Conservation (phyloP, 1,140 invertebrate genomes). For the Gerris buenoi region DNA sequence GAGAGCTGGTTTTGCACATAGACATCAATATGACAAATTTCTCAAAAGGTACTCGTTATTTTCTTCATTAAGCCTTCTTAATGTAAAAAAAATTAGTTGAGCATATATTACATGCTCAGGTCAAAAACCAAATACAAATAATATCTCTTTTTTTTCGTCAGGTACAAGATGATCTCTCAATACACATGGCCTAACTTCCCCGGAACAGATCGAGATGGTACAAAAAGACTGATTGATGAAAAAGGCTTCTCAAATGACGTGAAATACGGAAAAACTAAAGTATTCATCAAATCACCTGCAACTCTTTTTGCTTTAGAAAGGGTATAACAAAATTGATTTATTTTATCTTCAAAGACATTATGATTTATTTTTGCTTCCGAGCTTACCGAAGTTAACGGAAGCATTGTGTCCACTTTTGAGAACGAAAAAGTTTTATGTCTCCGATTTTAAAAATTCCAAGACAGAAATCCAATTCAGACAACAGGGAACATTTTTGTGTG, state of each 20-base stretch:
- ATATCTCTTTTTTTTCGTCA: slow-evolving; percentile 24
- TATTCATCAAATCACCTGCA: slow-evolving; percentile 80
- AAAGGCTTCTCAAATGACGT: slow-evolving; percentile 67
- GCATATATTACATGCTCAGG: too few species aligned
- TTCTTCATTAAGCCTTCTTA: too few species aligned
- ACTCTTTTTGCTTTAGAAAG: slow-evolving; percentile 81
- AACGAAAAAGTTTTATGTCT: too few species aligned
- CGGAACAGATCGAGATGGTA: slow-evolving; percentile 62
- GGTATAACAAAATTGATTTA: too few species aligned
- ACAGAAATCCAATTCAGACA: too few species aligned
- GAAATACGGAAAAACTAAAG: slow-evolving; percentile 84
- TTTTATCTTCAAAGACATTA: too few species aligned
- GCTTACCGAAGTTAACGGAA: too few species aligned
- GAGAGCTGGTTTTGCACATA: slow-evolving; percentile 82
- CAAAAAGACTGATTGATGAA: slow-evolving; percentile 64
- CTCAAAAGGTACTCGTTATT: slow-evolving; percentile 55
- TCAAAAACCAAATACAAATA: background rate
- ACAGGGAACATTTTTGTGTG: too few species aligned
- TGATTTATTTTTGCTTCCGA: too few species aligned
- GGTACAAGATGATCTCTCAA: slow-evolving; percentile 90
- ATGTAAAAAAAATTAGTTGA: too few species aligned
- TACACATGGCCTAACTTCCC: slow-evolving; percentile 90
- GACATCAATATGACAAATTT: slow-evolving; percentile 80
- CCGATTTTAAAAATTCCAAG: too few species aligned
- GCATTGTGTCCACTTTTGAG: too few species aligned